Base-by-base conservation (phyloP, 2,797 vertebrate species). In the Myotis myotis region DNA sequence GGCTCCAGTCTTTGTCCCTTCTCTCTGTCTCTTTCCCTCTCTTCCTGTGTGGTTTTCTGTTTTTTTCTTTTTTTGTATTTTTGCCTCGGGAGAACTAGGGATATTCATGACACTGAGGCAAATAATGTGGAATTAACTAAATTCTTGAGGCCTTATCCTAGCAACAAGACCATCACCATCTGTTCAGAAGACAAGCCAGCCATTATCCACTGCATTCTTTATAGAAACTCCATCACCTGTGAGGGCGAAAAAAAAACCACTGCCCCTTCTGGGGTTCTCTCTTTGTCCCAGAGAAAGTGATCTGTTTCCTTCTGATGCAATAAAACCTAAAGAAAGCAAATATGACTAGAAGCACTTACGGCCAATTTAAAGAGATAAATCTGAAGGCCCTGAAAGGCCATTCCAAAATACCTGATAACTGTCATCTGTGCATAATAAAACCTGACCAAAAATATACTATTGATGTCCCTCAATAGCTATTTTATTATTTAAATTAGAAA, bases 91-190 rank as follows among this genome's bases (percentile, higher is more conserved):
- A 99, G 98, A 98, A 98, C 98, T 97, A 98, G 97, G 97, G 97
- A 98, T 98, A 98, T 98, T 98, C 98, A 98, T 98, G 98, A 98
- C 98, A 98, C 98, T 87, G 98, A 99, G 98, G 98, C 99, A 99
- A 99, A 99, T 99, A 99, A 99, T 98, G 98, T 98, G 98, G 98
- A 99, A 99, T 99, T 99, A 99, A 98, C 98, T 97, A 98, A 98
- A 99, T 99, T 99, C 98, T 98, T 99, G 98, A 98, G 98, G 98
- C 98, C 98, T 98, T 97, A 99, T 98, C 99, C 98, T 99, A 99
- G 99, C 99, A 99, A 99, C 99, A 98, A 98, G 97, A 98, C 98
- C 98, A 98, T 99, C 99, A 98, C 99, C 99, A 99, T 99, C 99
- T 99, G 98, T 99, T 99, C 98, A 97, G 98, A 98, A 97, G 98